These are phyloP conservation scores for Myzus persicae DNA, from an alignment of 1,140 invertebrate genomes.

Conservation along the genomic window DNA sequence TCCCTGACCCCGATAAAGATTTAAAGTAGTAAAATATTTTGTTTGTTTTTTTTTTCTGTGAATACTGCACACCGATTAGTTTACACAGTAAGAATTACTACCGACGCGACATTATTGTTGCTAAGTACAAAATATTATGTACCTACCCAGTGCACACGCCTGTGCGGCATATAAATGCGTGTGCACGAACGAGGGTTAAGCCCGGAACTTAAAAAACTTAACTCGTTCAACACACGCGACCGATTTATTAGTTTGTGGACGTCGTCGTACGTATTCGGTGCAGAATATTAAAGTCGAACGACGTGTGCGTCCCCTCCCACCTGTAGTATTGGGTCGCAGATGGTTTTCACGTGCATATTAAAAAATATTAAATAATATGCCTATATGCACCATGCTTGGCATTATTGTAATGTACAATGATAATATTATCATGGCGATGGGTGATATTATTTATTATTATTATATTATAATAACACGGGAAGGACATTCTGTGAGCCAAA, in stretches of 20 bases:
- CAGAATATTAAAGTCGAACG: background rate
- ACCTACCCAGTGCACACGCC: background rate
- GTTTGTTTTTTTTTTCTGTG: background rate
- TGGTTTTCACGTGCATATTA: background rate
- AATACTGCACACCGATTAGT: background rate
- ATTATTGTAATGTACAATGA: background rate
- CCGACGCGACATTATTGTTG: background rate
- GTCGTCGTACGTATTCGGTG: background rate
- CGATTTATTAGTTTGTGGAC: background rate
- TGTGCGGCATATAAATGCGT: background rate
- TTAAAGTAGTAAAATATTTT: constrained; percentile 7
- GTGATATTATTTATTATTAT: background rate
- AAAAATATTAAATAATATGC: background rate
- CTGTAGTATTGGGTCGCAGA: background rate
- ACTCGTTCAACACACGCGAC: constrained; percentile 20
- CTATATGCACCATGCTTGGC: background rate
- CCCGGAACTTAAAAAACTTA: background rate
- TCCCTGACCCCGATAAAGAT: background rate
- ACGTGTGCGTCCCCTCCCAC: background rate
- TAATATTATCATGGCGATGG: background rate
- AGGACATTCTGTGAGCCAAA: background rate
- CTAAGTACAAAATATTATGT: background rate
- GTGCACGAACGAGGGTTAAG: background rate
- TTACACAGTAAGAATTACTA: background rate
- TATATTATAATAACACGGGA: background rate